phyloP scores from a whole-genome alignment of 2,888 invertebrate species.

The Nomada hirtipes region DNA sequence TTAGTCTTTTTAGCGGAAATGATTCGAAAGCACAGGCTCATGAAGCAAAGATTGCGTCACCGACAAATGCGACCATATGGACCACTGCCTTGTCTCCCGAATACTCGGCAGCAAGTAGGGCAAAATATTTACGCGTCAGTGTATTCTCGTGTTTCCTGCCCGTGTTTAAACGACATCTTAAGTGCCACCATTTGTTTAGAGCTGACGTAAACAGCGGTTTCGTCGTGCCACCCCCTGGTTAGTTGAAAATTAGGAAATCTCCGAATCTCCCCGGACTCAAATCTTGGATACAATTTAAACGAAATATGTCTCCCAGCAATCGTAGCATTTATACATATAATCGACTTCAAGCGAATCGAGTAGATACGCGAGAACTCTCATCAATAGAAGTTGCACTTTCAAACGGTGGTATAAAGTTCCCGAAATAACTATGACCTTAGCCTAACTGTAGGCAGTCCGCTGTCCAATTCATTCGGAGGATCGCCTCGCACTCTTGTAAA shows the following conservation, averaged over 20 bases:
- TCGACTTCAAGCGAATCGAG: not conserved
- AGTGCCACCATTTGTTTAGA: slow-evolving; percentile 81
- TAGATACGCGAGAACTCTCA: not conserved
- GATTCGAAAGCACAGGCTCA: not conserved
- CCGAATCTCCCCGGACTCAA: not conserved
- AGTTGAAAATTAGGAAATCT: slow-evolving; percentile 38
- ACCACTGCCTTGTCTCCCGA: slow-evolving; percentile 71
- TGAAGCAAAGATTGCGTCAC: slow-evolving; percentile 67
- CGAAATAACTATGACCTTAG: slow-evolving; percentile 67
- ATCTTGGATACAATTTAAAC: too few species aligned
- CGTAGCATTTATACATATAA: not conserved
- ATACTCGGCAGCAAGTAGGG: slow-evolving; percentile 77
- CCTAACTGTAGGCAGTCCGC: slow-evolving; percentile 35
- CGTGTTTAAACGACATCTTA: slow-evolving; percentile 83
- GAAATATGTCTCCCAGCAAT: too few species aligned
- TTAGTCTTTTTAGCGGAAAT: slow-evolving; percentile 33
- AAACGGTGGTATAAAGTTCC: slow-evolving; percentile 38
- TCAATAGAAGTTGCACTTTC: slow-evolving; percentile 43
- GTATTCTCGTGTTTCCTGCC: slow-evolving; percentile 83
- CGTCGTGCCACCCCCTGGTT: slow-evolving; percentile 63
- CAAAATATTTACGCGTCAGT: slow-evolving; percentile 82
- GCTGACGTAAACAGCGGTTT: slow-evolving; percentile 78
- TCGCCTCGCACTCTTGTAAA: slow-evolving; percentile 73
- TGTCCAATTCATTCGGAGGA: slow-evolving; percentile 63
- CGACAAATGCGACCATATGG: slow-evolving; percentile 79